Evolutionary conservation across 2,113 vertebrate species (phyloP).

Genomic region (Agapornis roseicollis): DNA sequence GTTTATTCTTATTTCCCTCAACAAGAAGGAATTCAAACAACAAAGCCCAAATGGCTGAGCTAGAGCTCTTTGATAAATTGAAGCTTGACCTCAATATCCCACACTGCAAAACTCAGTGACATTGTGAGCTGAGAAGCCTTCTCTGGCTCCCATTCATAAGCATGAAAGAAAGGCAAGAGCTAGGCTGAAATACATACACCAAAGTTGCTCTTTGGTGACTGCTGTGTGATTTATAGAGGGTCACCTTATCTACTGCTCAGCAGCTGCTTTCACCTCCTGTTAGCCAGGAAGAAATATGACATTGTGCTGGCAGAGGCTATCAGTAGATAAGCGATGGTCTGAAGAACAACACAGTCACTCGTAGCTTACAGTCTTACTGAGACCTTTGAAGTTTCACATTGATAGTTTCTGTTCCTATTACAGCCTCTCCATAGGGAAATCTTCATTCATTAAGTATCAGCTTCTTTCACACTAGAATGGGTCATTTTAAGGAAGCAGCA

Average conservation of each 20-base stretch:
- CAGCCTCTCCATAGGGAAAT: accelerated
- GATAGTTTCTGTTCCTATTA: background rate
- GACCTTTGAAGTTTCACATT: background rate
- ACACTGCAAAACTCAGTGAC: background rate
- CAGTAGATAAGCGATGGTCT: background rate
- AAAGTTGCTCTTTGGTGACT: background rate
- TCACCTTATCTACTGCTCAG: slow-evolving; percentile 4
- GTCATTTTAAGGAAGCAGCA: background rate
- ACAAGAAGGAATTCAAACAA: background rate
- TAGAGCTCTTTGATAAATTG: background rate
- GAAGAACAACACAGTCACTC: background rate
- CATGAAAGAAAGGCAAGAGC: background rate
- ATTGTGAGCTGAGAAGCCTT: background rate
- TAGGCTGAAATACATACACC: background rate
- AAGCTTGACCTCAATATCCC: background rate
- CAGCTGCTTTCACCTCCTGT: background rate
- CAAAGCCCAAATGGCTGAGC: background rate
- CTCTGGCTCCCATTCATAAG: background rate
- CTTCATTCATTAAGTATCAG: background rate
- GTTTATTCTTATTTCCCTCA: background rate
- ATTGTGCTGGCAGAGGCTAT: background rate
- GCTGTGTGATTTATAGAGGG: background rate
- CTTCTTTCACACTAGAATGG: background rate
- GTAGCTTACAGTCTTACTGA: background rate
- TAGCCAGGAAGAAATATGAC: background rate